Base-by-base conservation (phyloP, 2,888 invertebrate species). In the Andricus quercusramuli region DNA sequence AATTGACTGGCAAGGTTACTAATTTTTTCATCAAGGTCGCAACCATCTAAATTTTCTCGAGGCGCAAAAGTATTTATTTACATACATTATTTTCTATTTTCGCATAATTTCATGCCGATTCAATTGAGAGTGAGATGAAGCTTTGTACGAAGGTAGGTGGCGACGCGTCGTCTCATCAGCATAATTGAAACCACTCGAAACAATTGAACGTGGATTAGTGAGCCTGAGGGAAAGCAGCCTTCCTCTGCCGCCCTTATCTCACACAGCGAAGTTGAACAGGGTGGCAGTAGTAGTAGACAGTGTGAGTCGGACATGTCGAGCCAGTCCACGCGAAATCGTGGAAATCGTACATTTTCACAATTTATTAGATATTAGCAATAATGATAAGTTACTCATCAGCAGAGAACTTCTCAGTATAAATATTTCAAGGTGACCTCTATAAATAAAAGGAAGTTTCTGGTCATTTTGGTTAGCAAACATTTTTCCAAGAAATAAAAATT, bases 111-210 rank as follows among this genome's bases (percentile, higher is more conserved):
- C n/a, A 56, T 56, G n/a, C 56, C 8, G 56, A 4, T n/a, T 3
- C 8, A 56, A 2, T n/a, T n/a, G 56, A 56, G 74, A 67, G 66
- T 51, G 20, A 56, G 67, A 78, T 32, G 84, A 81, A 83, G 85
- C 67, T 78, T 79, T 79, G 82, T 76, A 81, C 82, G 83, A 84
- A 85, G 88, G 86, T 86, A 85, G 85, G 83, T 82, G 84, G 85
- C 78, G 44, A 77, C 37, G 83, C 85, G 86, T 86, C 87, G 84
- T 86, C 86, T 90, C 87, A 88, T 90, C 88, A 90, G 87, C 89
- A 89, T 90, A 90, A 90, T 90, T 90, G 89, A 88, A 88, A 89
- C 87, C 89, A 90, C 90, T 90, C 86, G 86, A 90, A 89, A 87
- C 89, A 90, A 90, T 90, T 89, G 90, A 86, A 88, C 86, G 86